Base-by-base conservation (phyloP, 1,140 invertebrate genomes). In the Ectropis grisescens region DNA sequence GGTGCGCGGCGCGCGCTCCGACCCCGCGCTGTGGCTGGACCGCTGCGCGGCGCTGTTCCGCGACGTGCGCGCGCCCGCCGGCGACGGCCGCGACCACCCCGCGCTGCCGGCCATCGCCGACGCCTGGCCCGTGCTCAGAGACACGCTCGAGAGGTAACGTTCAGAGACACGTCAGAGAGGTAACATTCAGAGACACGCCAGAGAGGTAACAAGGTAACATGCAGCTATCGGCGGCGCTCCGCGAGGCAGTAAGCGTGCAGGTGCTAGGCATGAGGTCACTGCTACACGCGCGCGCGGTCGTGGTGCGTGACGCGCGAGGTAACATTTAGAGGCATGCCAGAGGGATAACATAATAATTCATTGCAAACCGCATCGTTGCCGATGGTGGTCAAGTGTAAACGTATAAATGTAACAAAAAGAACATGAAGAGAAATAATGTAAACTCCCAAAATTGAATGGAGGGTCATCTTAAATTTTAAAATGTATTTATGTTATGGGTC, bases 1-100 rank as follows among this genome's bases (percentile, higher is more conserved):
- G 19, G 43, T 23, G 28, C 46, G 50, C 37, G 33, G 79, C 72
- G 48, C 76, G 15, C 50, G 88, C 50, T 84, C 76, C 22, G 95
- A 98, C 95, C 96, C 96, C n/a, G 89, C 90, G 11, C 82, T 94
- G 38, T 98, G 95, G 94, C 82, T 99, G 24, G 96, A 98, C 83
- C 85, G 96, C 54, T 83, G 98, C 37, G 89, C 96, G 11, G 91
- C 93, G 26, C 88, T 99, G 42, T 97, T 98, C 78, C 89, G 91
- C 41, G 87, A 93, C 74, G 88, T 91, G 24, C 89, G 88, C 72
- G 50, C 47, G 42, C 51, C 40, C 15, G 29, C 32, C 13, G 12
- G 44, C 10, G 84, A 86, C 47, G 7, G 82, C 3, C 3, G 3
- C 3, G 3, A 3, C 22, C 93, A 96, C 85, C 95, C 95, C 9